Base-by-base conservation (phyloP, 2,888 invertebrate genomes). In the Tenthredo amoena region DNA sequence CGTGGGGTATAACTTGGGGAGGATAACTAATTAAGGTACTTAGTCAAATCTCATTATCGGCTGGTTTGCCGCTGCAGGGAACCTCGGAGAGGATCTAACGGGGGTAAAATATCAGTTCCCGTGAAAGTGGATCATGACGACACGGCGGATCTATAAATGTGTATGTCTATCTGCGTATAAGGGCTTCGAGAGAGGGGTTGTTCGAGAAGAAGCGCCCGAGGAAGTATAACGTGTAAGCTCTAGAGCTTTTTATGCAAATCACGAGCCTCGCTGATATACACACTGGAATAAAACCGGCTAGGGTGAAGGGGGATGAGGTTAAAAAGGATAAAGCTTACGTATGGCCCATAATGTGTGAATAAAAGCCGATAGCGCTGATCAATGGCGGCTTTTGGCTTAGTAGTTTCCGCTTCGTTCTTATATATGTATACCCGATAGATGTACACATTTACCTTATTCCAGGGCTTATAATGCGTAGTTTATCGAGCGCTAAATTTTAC, bases 301-400 rank as follows among this genome's bases (percentile, higher is more conserved):
- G 37, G 50, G 18, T 43, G 4, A 21, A 50, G n/a, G 37, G 55
- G 55, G 55, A 77, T 18, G 43, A 43, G 47, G 47, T 81, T 77
- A 62, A 68, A 83, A 83, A 68, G 83, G 68, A 83, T 83, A 83
- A 86, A 83, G 87, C 85, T 87, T 95, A 95, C 91, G 94, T 95
- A 68, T 86, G 87, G 87, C 86, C 87, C 87, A 87, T 83, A 89
- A 89, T 88, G 88, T 87, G 87, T 86, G 86, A 89, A 89, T 89
- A 88, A 89, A 88, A 87, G 88, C 87, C 88, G 88, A 89, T 89
- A 89, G 87, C 86, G 85, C 87, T 89, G 89, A 89, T 88, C 87
- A 89, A 89, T 89, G 88, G 87, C 76, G 84, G 87, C 88, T 87
- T 83, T 83, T 50, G 68, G 31, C 68, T 68, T 47, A 21, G 68